These are phyloP conservation scores for Dicycla oo DNA, from an alignment of 2,888 invertebrate genomes.

Conservation along the genomic window DNA sequence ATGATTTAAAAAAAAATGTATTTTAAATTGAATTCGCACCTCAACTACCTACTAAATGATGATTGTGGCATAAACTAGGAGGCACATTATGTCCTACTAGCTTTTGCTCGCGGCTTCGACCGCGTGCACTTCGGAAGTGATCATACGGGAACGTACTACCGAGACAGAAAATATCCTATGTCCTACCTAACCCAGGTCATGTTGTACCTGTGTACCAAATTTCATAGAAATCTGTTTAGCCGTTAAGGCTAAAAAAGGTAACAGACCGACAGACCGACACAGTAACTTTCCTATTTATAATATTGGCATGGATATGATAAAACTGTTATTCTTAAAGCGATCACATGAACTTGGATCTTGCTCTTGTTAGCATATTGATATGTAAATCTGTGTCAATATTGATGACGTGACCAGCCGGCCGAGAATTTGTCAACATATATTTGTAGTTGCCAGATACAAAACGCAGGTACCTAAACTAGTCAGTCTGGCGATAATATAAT, in stretches of 20 bases:
- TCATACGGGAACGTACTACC: not conserved
- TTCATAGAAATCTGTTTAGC: not conserved
- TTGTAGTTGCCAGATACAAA: slow-evolving; percentile 12
- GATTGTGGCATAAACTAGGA: not conserved
- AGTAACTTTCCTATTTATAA: not conserved
- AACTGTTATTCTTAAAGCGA: slow-evolving; percentile 5
- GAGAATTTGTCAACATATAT: slow-evolving; percentile 12
- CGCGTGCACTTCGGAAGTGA: no score
- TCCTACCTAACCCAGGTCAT: not conserved
- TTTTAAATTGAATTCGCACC: slow-evolving; percentile 38
- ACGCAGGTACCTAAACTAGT: not conserved
- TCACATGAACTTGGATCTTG: slow-evolving; percentile 28
- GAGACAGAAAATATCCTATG: not conserved
- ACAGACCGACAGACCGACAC: not conserved
- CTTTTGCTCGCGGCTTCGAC: not conserved
- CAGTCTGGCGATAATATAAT: slow-evolving; percentile 21
- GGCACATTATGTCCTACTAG: not conserved
- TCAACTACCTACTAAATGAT: slow-evolving; percentile 5
- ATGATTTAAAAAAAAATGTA: slow-evolving; percentile 33
- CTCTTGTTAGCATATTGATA: slow-evolving; percentile 21
- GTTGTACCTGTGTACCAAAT: not conserved
- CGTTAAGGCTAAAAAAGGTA: not conserved
- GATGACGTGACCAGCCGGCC: slow-evolving; percentile 11
- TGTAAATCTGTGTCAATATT: slow-evolving; percentile 29
- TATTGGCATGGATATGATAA: not conserved